Evolutionary conservation across 2,797 vertebrate species (phyloP).

Genomic region (Pelobates cultripes): DNA sequence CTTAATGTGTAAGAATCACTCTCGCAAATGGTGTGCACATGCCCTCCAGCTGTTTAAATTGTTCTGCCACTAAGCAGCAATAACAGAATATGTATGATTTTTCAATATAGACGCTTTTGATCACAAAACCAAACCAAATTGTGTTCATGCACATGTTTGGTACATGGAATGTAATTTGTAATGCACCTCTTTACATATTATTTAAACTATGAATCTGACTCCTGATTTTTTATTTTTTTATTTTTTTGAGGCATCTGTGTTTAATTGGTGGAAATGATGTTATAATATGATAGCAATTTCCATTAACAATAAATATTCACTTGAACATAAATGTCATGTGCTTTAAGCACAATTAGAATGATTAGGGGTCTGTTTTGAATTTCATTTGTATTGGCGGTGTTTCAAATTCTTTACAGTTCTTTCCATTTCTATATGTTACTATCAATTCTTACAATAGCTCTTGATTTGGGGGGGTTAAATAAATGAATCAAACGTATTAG

Average conservation of each 20-base stretch:
- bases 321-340: slow-evolving; percentile 26
- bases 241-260: slow-evolving; percentile 12
- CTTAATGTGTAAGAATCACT: slow-evolving; percentile 65
- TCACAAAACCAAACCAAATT: slow-evolving; percentile 18
- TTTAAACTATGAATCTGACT: slow-evolving; percentile 31
- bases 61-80: slow-evolving; percentile 59
- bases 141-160: slow-evolving; percentile 9
- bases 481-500: slow-evolving; percentile 55
- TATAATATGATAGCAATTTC: slow-evolving; percentile 30
- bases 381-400: slow-evolving; percentile 62
- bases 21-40: slow-evolving; percentile 75
- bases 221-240: background rate
- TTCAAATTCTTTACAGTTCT: slow-evolving; percentile 53
- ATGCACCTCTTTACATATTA: slow-evolving; percentile 15
- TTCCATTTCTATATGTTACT: slow-evolving; percentile 23
- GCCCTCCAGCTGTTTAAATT: slow-evolving; percentile 73
- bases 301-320: slow-evolving; percentile 43
- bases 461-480: slow-evolving; percentile 58
- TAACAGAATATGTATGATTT: slow-evolving; percentile 77
- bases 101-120: slow-evolving; percentile 52
- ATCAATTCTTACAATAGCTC: slow-evolving; percentile 42
- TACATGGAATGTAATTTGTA: slow-evolving; percentile 28
- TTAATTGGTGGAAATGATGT: slow-evolving; percentile 23
- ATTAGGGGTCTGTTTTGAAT: slow-evolving; percentile 50
- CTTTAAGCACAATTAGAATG: slow-evolving; percentile 32